Evolutionary conservation across 2,797 vertebrate genomes (phyloP).

Genomic region (Champsocephalus esox): DNA sequence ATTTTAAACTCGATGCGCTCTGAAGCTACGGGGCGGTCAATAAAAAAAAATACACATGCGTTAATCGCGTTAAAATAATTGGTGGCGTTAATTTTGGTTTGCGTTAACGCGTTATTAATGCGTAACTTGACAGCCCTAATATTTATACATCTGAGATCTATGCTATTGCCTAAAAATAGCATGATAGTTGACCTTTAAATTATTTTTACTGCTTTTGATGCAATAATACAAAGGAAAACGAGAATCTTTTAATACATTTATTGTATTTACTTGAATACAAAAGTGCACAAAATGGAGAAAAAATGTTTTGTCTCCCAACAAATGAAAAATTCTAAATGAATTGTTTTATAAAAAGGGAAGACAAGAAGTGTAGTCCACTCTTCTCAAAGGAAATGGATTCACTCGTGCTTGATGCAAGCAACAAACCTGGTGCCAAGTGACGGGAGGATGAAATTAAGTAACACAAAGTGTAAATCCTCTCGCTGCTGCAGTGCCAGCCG

Average conservation of each 20-base stretch:
- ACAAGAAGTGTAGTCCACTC: background rate
- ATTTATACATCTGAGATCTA: too few relatives aligned
- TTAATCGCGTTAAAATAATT: too few relatives aligned
- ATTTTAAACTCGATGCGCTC: too few relatives aligned
- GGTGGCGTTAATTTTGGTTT: too few relatives aligned
- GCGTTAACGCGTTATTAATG: too few relatives aligned
- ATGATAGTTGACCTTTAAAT: too few relatives aligned
- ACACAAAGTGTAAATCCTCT: slow-evolving; percentile 52
- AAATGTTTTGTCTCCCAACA: background rate
- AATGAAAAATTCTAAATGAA: slow-evolving; percentile 29
- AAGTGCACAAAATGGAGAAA: slow-evolving; percentile 24
- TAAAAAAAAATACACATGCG: too few relatives aligned
- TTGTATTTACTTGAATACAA: slow-evolving; percentile 51
- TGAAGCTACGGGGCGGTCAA: too few relatives aligned
- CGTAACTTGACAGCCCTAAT: too few relatives aligned
- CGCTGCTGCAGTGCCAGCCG: slow-evolving; percentile 7
- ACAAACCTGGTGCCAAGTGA: slow-evolving; percentile 24
- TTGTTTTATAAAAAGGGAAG: background rate
- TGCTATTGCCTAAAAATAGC: too few relatives aligned
- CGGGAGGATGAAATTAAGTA: slow-evolving; percentile 38
- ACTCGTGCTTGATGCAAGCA: slow-evolving; percentile 58
- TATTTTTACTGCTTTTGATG: background rate
- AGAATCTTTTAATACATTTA: slow-evolving; percentile 40
- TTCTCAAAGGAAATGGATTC: slow-evolving; percentile 13
- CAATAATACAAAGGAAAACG: background rate